These are phyloP conservation scores for Drosophila suboccidentalis DNA, from an alignment of 2,888 invertebrate genomes.

Conservation along the genomic window DNA sequence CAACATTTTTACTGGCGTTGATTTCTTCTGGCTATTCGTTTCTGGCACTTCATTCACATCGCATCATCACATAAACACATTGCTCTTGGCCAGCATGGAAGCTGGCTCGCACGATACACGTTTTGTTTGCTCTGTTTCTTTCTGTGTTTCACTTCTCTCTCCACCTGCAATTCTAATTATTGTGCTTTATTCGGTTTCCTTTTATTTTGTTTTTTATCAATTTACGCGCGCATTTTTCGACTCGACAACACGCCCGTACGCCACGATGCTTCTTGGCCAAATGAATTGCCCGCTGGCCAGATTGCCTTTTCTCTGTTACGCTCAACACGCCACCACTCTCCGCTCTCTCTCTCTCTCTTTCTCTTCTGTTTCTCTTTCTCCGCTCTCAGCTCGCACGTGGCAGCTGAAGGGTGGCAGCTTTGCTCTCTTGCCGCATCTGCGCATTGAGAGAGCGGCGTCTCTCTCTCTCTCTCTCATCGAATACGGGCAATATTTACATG, in stretches of 20 bases:
- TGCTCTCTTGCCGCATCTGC: conserved; percentile 36
- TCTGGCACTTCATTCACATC: conserved; percentile 44
- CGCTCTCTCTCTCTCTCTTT: conserved; percentile 26
- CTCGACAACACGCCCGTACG: conserved; percentile 83
- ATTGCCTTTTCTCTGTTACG: conserved; percentile 47
- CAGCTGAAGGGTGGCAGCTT: conserved; percentile 27
- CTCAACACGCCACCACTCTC: conserved; percentile 12
- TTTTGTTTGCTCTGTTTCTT: conserved; percentile 42
- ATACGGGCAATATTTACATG: conserved; percentile 72
- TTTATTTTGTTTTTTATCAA: conserved; percentile 55
- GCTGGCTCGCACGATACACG: conserved; percentile 34
- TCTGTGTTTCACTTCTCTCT: conserved; percentile 1
- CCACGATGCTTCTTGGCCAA: conserved; percentile 84
- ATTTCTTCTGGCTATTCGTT: conserved; percentile 24
- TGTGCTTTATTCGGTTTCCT: not conserved
- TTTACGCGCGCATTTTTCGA: conserved; percentile 77
- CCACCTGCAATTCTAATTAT: not conserved
- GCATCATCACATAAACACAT: conserved; percentile 51
- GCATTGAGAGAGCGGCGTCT: conserved; percentile 8
- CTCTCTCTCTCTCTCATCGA: conserved; percentile 6
- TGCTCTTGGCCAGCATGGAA: conserved; percentile 40
- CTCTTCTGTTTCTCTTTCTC: conserved; percentile 2
- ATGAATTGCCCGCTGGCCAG: conserved; percentile 81
- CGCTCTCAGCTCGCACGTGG: conserved; percentile 48
- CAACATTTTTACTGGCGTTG: conserved; percentile 52